These are phyloP conservation scores for Drosophila atripex DNA, from an alignment of 2,888 invertebrate species.

Conservation along the genomic window DNA sequence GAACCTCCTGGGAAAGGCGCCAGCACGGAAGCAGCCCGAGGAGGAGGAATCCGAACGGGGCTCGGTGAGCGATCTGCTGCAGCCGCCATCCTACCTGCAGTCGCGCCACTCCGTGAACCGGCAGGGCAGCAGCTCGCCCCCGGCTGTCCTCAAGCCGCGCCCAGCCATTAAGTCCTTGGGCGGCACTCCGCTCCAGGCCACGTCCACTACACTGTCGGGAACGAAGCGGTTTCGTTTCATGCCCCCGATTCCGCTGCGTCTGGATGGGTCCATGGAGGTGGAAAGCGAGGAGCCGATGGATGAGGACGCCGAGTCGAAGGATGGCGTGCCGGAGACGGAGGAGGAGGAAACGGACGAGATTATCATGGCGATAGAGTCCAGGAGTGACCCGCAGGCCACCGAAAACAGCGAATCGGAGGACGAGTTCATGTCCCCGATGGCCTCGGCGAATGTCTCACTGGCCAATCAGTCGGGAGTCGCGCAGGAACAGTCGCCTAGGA, in stretches of 20 bases:
- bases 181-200: neutral
- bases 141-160: neutral
- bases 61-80: constrained; percentile 19
- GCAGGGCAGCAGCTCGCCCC: neutral
- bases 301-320: constrained; percentile 25
- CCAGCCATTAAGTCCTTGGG: neutral
- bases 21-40: neutral
- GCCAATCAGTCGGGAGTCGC: neutral
- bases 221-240: constrained; percentile 30
- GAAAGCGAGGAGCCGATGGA: neutral
- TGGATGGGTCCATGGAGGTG: constrained; percentile 4
- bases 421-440: constrained; percentile 64
- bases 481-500: neutral
- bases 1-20: neutral
- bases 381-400: constrained; percentile 29
- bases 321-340: neutral
- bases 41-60: neutral
- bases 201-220: constrained; percentile 5
- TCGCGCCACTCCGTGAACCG: neutral
- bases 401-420: constrained; percentile 48
- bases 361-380: constrained; percentile 50
- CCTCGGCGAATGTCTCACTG: constrained; percentile 61
- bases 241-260: constrained; percentile 41
- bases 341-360: constrained; percentile 57
- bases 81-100: constrained; percentile 40